Conservation (phyloP, 2,113 vertebrate species). For the Porphyrio hochstetteri region DNA sequence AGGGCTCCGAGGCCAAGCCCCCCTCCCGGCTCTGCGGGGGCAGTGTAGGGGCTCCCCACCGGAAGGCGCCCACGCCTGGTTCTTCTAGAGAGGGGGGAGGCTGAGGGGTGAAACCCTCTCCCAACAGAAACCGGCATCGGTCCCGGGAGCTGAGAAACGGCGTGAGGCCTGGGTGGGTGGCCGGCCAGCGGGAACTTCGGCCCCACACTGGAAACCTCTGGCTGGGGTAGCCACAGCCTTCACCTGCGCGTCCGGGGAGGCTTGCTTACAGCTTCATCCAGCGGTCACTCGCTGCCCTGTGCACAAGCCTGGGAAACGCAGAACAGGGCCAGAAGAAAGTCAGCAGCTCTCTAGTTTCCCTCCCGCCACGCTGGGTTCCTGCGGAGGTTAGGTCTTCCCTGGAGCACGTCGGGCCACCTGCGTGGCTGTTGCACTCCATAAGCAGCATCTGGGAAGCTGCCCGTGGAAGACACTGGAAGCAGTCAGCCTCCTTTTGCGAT, state of each 20-base stretch:
- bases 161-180: background rate
- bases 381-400: fast-evolving
- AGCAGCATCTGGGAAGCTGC: background rate
- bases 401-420: fast-evolving
- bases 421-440: fast-evolving
- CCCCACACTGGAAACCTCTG: fast-evolving
- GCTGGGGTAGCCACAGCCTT: background rate
- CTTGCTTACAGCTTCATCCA: fast-evolving
- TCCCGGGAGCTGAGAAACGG: fast-evolving
- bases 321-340: fast-evolving
- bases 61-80: background rate
- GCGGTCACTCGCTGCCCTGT: fast-evolving
- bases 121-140: background rate
- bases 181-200: fast-evolving
- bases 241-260: background rate
- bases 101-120: background rate
- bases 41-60: background rate
- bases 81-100: fast-evolving
- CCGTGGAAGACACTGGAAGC: background rate
- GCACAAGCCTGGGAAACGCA: background rate
- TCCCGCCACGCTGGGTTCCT: fast-evolving
- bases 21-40: background rate
- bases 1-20: background rate
- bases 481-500: fast-evolving
- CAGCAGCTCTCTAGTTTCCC: fast-evolving